Conservation (phyloP, 2,113 vertebrate species). For the Ameiurus melas region DNA sequence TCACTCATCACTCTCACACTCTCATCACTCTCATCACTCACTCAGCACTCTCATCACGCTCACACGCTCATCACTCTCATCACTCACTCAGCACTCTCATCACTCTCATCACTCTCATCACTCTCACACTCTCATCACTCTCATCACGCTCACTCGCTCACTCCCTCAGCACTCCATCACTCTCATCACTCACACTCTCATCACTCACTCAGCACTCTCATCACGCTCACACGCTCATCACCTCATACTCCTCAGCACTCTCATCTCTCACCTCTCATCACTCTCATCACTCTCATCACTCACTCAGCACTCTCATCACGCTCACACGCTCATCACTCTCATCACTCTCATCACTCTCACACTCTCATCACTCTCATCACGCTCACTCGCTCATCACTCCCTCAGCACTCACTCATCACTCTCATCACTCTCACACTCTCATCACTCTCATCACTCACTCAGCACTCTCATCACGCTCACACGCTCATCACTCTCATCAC, state of each 20-base stretch:
- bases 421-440: no score
- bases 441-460: no score
- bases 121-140: background rate
- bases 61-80: background rate
- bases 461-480: no score
- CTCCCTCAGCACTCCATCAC: background rate
- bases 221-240: background rate
- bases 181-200: background rate
- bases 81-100: background rate
- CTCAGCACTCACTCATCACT: no score
- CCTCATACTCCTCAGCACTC: background rate
- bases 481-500: no score
- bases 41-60: background rate
- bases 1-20: background rate
- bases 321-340: background rate
- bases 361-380: no score
- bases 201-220: background rate
- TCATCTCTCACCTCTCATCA: background rate
- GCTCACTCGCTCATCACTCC: background rate
- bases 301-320: background rate
- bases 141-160: background rate
- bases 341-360: background rate
- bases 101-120: background rate
- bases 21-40: background rate
- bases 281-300: background rate